A percentile compares a stretch with the other conserved stretches of the same genome.
Evolutionary conservation across 1,140 invertebrate species (phyloP).

Genomic region (Andrena cerasifolii): DNA sequence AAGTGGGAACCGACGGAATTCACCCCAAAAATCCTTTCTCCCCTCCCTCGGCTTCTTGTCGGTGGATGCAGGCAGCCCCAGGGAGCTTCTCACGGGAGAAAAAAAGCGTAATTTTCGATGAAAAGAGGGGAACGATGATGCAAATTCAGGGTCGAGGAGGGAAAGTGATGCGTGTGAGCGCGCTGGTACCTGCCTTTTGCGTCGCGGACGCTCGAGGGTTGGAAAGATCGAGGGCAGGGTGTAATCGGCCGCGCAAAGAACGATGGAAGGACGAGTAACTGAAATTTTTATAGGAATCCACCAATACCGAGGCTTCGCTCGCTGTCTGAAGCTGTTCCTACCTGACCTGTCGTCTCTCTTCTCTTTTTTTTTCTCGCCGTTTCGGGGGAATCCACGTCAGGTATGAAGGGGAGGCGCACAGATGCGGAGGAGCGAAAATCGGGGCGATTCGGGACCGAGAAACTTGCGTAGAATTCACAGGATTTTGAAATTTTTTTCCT

Average conservation of each 20-base stretch:
- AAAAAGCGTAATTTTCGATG: conserved; percentile 65
- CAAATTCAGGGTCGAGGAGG: conserved; percentile 66
- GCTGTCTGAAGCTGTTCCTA: conserved; percentile 42
- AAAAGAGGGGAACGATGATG: conserved; percentile 68
- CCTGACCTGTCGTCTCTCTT: conserved; percentile 61
- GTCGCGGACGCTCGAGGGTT: conserved; percentile 27
- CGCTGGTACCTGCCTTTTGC: conserved; percentile 54
- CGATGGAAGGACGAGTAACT: conserved; percentile 48
- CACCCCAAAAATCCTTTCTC: conserved; percentile 68
- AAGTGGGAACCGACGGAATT: conserved; percentile 67
- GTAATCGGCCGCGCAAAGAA: conserved; percentile 45
- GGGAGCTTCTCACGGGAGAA: conserved; percentile 64
- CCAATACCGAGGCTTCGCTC: conserved; percentile 52
- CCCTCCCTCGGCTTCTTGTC: conserved; percentile 23
- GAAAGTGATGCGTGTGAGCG: conserved; percentile 45
- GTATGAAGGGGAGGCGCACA: conserved; percentile 68
- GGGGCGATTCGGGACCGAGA: conserved; percentile 31
- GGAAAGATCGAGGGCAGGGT: conserved; percentile 21
- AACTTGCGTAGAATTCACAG: conserved; percentile 58
- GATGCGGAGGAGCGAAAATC: conserved; percentile 60
- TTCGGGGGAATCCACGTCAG: conserved; percentile 73
- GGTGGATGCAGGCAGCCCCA: neutral
- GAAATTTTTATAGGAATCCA: conserved; percentile 72
- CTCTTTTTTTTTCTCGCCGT: conserved; percentile 63
- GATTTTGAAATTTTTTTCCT: conserved; percentile 70